These are phyloP conservation scores for Drosophila borborema DNA, from an alignment of 2,888 invertebrate species.

Conservation along the genomic window DNA sequence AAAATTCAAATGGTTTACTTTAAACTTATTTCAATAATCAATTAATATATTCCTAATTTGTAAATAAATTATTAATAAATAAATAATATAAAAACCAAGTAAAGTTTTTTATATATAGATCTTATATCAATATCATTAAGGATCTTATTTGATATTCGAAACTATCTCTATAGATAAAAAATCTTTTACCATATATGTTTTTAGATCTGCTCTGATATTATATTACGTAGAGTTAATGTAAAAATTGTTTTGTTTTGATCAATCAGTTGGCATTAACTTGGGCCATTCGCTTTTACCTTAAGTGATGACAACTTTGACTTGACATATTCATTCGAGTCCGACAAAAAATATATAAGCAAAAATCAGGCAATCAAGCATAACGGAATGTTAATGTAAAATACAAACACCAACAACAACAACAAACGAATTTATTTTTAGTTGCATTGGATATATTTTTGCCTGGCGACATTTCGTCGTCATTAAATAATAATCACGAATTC, in stretches of 20 bases:
- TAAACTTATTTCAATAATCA: neutral
- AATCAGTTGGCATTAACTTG: constrained; percentile 11
- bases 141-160: too few relatives aligned
- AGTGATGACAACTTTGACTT: constrained; percentile 46
- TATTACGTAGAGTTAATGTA: neutral
- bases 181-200: neutral
- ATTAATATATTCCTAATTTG: too few relatives aligned
- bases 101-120: too few relatives aligned
- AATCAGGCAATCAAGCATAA: constrained; percentile 8
- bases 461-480: constrained; percentile 78
- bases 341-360: constrained; percentile 3
- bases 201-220: neutral
- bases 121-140: too few relatives aligned
- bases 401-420: constrained; percentile 27
- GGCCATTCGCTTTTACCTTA: constrained; percentile 9
- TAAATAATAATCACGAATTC: constrained; percentile 80
- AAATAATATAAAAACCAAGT: too few relatives aligned
- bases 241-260: neutral
- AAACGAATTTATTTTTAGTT: constrained; percentile 59
- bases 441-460: constrained; percentile 47
- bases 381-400: constrained; percentile 74
- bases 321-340: constrained; percentile 40
- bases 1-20: neutral
- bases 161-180: too few relatives aligned
- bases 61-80: too few relatives aligned